Evolutionary conservation across 2,113 vertebrate genomes (phyloP).

Genomic region (Neodon shergylaensis): DNA sequence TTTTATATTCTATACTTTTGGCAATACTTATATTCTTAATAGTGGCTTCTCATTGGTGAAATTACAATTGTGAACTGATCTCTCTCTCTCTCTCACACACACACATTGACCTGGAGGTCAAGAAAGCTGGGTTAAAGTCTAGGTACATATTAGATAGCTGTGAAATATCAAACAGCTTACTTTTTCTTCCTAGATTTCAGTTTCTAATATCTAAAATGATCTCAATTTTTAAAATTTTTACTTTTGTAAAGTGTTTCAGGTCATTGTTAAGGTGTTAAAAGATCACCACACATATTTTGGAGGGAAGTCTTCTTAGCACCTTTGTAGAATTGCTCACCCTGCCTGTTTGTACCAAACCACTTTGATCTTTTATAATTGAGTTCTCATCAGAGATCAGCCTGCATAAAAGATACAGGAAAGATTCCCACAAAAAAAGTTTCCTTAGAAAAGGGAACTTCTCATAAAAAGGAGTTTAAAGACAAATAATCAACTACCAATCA

Average conservation of each 20-base stretch:
- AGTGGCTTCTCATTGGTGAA: background rate
- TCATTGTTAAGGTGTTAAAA: background rate
- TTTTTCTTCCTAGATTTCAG: conserved; percentile 3
- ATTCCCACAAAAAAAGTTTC: conserved; percentile 29
- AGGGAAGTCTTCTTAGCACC: background rate
- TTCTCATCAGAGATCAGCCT: background rate
- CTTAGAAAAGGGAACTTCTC: background rate
- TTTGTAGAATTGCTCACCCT: background rate
- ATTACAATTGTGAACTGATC: background rate
- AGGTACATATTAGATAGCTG: background rate
- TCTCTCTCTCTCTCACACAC: background rate
- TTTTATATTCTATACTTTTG: conserved; percentile 2
- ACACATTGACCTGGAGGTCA: background rate
- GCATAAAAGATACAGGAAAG: background rate
- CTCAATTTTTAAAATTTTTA: conserved; percentile 5
- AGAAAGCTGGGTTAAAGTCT: background rate
- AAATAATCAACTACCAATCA: conserved; percentile 44
- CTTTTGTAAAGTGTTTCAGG: background rate
- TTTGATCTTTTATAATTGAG: background rate
- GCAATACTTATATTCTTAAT: conserved; percentile 13
- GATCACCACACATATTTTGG: background rate
- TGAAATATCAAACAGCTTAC: background rate
- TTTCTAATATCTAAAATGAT: background rate
- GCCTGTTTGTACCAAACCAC: background rate
- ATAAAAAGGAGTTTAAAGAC: conserved; percentile 25